phyloP scores from a whole-genome alignment of 2,113 vertebrate species.

The Mormyrus iriodes region DNA sequence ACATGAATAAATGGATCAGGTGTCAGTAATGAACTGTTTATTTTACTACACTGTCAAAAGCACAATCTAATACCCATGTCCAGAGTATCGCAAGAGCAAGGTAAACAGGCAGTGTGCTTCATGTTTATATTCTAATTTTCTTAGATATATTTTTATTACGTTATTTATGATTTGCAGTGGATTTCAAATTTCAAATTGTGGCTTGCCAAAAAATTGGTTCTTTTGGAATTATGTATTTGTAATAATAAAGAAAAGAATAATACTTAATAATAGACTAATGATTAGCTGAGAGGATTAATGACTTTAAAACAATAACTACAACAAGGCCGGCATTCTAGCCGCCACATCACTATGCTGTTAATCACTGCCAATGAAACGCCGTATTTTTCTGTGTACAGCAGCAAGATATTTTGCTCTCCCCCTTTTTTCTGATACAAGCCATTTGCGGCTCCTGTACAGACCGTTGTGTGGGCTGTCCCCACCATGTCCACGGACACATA shows the following conservation, averaged over 20 bases:
- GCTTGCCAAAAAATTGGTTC: background rate
- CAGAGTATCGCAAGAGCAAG: background rate
- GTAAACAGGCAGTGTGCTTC: background rate
- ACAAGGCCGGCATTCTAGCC: background rate
- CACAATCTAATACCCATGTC: constrained; percentile 34
- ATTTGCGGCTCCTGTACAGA: constrained; percentile 13
- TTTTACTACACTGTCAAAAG: constrained; percentile 43
- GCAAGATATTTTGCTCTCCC: background rate
- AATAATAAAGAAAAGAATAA: background rate
- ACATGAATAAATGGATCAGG: constrained; percentile 34
- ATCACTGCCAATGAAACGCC: background rate
- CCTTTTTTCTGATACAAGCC: background rate
- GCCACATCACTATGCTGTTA: background rate
- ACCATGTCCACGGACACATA: constrained; percentile 2
- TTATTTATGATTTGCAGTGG: background rate
- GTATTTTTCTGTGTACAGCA: background rate
- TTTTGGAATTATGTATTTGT: background rate
- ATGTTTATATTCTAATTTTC: background rate
- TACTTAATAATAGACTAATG: background rate
- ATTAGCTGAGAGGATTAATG: background rate
- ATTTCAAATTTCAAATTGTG: background rate
- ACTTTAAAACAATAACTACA: background rate
- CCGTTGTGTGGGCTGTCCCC: constrained; percentile 3
- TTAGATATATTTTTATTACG: background rate
- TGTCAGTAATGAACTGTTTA: constrained; percentile 34